These are phyloP conservation scores for Eidolon dupreanum DNA, from an alignment of 2,797 vertebrate genomes.

Conservation along the genomic window DNA sequence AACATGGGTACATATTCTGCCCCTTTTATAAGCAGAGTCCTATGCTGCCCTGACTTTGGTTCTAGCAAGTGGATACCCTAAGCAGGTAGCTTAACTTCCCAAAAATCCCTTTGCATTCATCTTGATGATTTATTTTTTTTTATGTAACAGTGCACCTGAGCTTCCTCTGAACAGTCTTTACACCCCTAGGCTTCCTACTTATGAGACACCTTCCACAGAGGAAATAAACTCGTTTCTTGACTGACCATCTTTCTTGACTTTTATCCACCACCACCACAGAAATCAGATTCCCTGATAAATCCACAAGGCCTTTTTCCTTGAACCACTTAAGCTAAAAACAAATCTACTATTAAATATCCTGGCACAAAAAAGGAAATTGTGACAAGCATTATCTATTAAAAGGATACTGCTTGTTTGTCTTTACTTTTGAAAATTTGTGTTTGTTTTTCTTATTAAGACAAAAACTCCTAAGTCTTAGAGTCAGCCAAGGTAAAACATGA, in stretches of 20 bases:
- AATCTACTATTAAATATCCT: background rate
- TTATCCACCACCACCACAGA: background rate
- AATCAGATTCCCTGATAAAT: background rate
- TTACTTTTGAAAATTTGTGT: background rate
- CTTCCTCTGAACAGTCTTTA: background rate
- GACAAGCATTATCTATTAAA: background rate
- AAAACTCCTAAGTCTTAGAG: background rate
- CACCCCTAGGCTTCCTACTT: background rate
- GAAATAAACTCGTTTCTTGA: background rate
- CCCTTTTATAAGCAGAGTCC: background rate
- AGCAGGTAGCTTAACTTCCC: background rate
- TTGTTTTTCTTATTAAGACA: background rate
- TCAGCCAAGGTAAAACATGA: background rate
- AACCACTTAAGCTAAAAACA: background rate
- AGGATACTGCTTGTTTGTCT: background rate
- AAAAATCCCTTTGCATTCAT: background rate
- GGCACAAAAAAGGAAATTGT: background rate
- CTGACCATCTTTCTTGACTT: background rate
- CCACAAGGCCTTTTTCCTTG: background rate
- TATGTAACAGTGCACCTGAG: background rate
- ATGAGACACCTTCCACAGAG: background rate
- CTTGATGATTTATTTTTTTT: background rate
- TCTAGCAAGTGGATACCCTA: background rate
- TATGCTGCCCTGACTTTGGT: background rate
- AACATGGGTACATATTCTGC: background rate